Evolutionary conservation across 2,113 vertebrate species (phyloP).

Genomic region (Dasyprocta punctata): DNA sequence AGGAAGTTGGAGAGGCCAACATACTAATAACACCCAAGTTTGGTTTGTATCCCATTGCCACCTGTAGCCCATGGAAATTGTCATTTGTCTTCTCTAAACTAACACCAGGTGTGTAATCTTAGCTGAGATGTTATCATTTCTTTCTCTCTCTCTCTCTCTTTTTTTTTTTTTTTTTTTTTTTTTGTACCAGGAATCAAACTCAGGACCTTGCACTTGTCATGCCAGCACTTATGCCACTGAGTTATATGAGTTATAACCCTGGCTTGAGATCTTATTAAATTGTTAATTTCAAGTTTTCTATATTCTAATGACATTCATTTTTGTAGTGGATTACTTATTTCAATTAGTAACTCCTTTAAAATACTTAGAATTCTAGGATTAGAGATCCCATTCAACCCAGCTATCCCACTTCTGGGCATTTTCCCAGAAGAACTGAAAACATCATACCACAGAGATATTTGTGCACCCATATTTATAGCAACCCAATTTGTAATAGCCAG

Average conservation of each 20-base stretch:
- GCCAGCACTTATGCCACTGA: no score
- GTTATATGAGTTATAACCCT: no score
- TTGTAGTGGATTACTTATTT: background rate
- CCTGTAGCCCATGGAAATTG: background rate
- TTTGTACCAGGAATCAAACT: no score
- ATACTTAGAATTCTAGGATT: background rate
- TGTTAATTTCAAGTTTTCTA: background rate
- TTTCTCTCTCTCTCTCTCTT: no score
- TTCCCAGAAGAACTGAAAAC: no score
- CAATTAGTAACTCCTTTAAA: background rate
- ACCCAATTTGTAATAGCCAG: no score
- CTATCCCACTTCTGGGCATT: no score
- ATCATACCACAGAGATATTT: no score
- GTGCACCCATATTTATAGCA: no score
- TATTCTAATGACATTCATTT: background rate
- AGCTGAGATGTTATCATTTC: background rate
- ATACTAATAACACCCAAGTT: background rate
- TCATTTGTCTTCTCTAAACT: background rate
- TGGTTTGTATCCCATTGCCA: background rate
- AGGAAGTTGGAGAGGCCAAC: background rate
- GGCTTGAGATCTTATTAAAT: background rate
- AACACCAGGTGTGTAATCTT: background rate
- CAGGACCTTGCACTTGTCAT: no score
- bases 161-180: no score
- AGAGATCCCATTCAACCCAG: no score